Percentiles rank a stretch among this genome's conserved stretches.
Conservation (phyloP, 1,140 invertebrate species). For the Zophobas atratus region DNA sequence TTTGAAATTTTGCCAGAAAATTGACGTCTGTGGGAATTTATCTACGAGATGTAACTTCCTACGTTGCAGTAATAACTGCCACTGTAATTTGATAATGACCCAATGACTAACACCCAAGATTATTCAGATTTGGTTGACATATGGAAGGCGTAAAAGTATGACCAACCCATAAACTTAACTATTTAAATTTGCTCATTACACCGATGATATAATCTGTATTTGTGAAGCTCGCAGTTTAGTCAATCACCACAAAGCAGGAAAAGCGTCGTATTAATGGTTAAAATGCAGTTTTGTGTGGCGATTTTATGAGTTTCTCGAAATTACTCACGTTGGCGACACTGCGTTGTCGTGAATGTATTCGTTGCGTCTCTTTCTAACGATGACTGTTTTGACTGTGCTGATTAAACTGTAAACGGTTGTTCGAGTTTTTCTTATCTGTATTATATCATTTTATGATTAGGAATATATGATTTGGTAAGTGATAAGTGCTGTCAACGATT, state of each 20-base stretch:
- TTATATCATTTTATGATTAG: conserved; percentile 22
- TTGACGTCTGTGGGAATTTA: too few species aligned
- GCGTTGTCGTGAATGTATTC: conserved; percentile 18
- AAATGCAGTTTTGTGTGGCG: not conserved
- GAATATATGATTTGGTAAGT: conserved; percentile 45
- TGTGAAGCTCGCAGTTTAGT: not conserved
- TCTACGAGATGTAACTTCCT: too few species aligned
- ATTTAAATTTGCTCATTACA: conserved; percentile 25
- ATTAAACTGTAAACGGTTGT: conserved; percentile 14
- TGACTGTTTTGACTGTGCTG: conserved; percentile 32
- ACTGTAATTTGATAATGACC: conserved; percentile 10
- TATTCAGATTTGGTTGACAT: not conserved
- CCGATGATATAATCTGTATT: conserved; percentile 2
- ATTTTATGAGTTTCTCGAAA: not conserved
- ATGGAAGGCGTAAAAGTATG: conserved; percentile 25
- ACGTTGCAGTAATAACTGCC: too few species aligned
- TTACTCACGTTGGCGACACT: conserved; percentile 9
- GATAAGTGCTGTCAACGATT: conserved; percentile 24
- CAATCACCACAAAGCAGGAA: conserved; percentile 10
- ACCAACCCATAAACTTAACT: conserved; percentile 13
- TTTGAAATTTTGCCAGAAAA: too few species aligned
- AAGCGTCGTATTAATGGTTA: not conserved
- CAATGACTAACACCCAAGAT: conserved; percentile 6
- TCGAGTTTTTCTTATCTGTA: conserved; percentile 35
- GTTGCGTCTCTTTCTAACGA: conserved; percentile 42